A percentile compares a stretch with the other conserved stretches of the same genome.
Conservation (phyloP, 2,113 vertebrate species). For the Heterotis niloticus region DNA sequence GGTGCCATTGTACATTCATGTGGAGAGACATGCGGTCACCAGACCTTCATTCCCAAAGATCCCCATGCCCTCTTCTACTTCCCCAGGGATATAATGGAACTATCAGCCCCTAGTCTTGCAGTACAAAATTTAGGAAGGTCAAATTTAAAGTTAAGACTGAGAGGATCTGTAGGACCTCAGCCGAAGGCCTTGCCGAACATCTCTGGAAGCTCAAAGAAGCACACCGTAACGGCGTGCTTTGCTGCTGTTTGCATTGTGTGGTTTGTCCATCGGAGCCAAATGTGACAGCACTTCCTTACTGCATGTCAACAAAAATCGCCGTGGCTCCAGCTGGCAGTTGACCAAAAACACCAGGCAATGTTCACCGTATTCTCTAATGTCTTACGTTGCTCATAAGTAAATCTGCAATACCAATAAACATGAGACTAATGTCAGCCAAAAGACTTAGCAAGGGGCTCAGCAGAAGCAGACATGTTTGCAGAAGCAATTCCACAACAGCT, state of each 20-base stretch:
- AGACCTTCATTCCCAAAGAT: background rate
- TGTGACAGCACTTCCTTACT: background rate
- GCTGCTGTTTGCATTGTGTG: background rate
- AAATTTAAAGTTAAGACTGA: background rate
- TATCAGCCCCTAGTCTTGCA: background rate
- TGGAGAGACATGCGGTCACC: background rate
- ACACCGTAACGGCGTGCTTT: background rate
- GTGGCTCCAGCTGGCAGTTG: background rate
- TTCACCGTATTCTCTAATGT: too few species aligned
- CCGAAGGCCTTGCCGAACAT: background rate
- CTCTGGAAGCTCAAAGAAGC: background rate
- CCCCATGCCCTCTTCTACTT: background rate
- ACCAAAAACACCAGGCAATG: too few species aligned
- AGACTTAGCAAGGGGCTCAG: background rate
- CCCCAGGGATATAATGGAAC: background rate
- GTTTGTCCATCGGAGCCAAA: background rate
- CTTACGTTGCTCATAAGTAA: too few species aligned
- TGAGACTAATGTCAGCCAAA: conserved; percentile 1
- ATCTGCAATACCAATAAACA: too few species aligned
- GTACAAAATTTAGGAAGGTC: background rate
- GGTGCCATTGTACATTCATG: background rate
- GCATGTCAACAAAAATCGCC: background rate
- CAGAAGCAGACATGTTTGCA: background rate
- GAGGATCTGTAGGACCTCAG: conserved; percentile 13
- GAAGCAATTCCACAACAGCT: conserved; percentile 28